A percentile compares a stretch with the other conserved stretches of the same genome.
phyloP scores from a whole-genome alignment of 2,113 vertebrate genomes.

The Stigmatopora nigra region DNA sequence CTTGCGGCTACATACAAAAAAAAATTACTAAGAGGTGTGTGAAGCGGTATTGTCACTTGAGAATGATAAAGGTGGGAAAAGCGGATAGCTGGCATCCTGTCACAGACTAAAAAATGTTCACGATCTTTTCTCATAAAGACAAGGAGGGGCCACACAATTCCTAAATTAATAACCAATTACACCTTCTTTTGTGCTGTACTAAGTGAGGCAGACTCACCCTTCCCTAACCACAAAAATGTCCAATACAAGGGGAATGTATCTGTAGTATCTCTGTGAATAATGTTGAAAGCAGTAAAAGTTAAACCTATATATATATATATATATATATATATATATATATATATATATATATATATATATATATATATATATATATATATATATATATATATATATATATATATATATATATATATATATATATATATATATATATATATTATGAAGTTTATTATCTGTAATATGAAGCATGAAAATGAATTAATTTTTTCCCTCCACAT shows the following conservation, averaged over 20 bases:
- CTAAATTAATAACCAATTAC: constrained; percentile 11
- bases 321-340: no score
- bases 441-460: not conserved
- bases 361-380: not conserved
- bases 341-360: no score
- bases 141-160: not conserved
- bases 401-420: no score
- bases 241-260: not conserved
- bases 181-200: constrained; percentile 5
- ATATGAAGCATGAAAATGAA: not conserved
- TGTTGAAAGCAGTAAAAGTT: not conserved
- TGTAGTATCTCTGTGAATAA: not conserved
- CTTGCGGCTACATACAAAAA: constrained; percentile 10
- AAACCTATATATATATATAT: not conserved
- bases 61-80: constrained; percentile 22
- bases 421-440: no score
- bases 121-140: constrained; percentile 16
- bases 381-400: no score
- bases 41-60: constrained; percentile 20
- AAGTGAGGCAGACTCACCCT: not conserved
- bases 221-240: not conserved
- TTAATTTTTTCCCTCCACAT: constrained; percentile 26
- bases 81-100: constrained; percentile 29
- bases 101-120: constrained; percentile 27
- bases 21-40: constrained; percentile 7